Percentiles rank a stretch among this genome's conserved stretches.
Conservation (phyloP, 2,797 vertebrate species). For the Meda fulgida region DNA sequence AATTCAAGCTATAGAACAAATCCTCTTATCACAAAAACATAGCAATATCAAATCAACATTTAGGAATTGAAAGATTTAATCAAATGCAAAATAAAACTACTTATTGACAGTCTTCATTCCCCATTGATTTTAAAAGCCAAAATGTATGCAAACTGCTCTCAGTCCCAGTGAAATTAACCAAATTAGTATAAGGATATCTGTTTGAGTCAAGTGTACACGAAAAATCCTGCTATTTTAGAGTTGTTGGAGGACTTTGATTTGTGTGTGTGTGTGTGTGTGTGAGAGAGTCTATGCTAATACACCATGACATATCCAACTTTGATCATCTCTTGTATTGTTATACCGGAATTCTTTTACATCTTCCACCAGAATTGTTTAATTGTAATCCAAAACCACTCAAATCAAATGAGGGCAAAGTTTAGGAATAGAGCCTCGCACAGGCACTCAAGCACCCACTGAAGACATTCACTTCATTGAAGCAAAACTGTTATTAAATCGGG, state of each 20-base stretch:
- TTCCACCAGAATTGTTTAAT: constrained; percentile 49
- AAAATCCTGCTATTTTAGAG: constrained; percentile 30
- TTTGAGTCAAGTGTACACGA: background rate
- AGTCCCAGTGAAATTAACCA: background rate
- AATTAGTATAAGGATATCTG: background rate
- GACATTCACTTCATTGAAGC: background rate
- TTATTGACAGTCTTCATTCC: background rate
- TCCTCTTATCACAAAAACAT: too few species aligned
- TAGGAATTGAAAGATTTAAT: background rate
- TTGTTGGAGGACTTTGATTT: constrained; percentile 10
- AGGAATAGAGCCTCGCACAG: background rate
- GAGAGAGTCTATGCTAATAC: background rate
- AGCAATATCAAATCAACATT: background rate
- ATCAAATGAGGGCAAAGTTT: background rate
- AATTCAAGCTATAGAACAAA: too few species aligned
- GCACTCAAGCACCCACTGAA: background rate
- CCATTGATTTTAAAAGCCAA: background rate
- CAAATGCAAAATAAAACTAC: background rate
- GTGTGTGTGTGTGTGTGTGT: background rate
- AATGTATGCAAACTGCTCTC: background rate
- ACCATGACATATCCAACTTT: constrained; percentile 64
- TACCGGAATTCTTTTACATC: constrained; percentile 47
- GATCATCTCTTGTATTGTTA: constrained; percentile 59
- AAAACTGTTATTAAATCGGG: too few species aligned
- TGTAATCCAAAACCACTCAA: background rate